phyloP scores from a whole-genome alignment of 2,888 invertebrate genomes.

The Agrypnus murinus region DNA sequence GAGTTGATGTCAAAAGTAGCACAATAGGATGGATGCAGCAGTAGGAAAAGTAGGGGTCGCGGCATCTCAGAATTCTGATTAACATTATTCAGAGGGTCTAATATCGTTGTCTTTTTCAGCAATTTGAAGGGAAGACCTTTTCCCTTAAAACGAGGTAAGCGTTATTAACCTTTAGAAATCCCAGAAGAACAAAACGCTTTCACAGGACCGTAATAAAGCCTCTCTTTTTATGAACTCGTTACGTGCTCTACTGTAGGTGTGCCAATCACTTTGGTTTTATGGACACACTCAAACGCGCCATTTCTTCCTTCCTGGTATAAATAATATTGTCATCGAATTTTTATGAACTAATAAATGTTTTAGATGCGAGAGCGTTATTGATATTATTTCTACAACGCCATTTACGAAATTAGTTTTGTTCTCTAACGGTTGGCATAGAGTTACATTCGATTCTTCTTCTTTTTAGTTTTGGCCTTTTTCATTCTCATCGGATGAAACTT shows the following conservation, averaged over 20 bases:
- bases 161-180: constrained; percentile 61
- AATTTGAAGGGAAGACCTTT: constrained; percentile 63
- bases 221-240: constrained; percentile 67
- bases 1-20: constrained; percentile 9
- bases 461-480: background rate
- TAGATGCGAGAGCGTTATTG: constrained; percentile 40
- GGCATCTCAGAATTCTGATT: constrained; percentile 36
- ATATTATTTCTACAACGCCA: constrained; percentile 38
- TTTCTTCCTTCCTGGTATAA: constrained; percentile 45
- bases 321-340: constrained; percentile 50
- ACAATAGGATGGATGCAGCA: constrained; percentile 33
- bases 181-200: constrained; percentile 64
- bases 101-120: constrained; percentile 66
- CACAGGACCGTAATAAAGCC: constrained; percentile 67
- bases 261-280: constrained; percentile 62
- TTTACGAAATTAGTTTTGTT: constrained; percentile 45
- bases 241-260: constrained; percentile 61
- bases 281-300: constrained; percentile 48
- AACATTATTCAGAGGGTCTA: constrained; percentile 59
- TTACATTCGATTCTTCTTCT: background rate
- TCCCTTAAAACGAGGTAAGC: constrained; percentile 58
- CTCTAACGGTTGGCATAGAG: constrained; percentile 16
- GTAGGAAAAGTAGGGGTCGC: constrained; percentile 31
- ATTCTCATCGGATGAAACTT: background rate
- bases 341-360: constrained; percentile 51